A percentile compares a stretch with the other conserved stretches of the same genome.
These are phyloP conservation scores for Hermetia illucens DNA, from an alignment of 1,140 invertebrate species.

Conservation along the genomic window DNA sequence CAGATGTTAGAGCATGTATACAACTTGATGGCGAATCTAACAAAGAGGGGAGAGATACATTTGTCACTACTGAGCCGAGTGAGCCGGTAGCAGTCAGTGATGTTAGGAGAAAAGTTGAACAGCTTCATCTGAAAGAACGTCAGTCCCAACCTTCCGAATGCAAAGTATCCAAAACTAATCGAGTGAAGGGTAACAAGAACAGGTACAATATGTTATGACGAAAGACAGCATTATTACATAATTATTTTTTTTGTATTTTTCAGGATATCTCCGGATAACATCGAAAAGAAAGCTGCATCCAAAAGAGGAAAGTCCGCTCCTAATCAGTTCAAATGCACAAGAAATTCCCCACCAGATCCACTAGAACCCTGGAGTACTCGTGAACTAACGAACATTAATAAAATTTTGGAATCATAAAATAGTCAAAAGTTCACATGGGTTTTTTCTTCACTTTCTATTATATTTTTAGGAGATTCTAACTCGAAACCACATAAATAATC, in stretches of 20 bases:
- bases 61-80: too few species aligned
- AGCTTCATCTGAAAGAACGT: slow-evolving; percentile 25
- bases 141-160: too few species aligned
- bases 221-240: neutral
- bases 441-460: too few species aligned
- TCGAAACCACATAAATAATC: too few species aligned
- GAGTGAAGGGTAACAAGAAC: slow-evolving; percentile 19
- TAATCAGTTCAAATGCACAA: slow-evolving; percentile 19
- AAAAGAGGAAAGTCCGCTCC: slow-evolving; percentile 8
- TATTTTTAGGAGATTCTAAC: too few species aligned
- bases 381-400: slow-evolving; percentile 54
- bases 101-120: too few species aligned
- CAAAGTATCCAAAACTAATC: slow-evolving; percentile 22
- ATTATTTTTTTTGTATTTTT: slow-evolving; percentile 10
- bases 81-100: too few species aligned
- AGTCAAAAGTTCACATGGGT: too few species aligned
- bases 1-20: too few species aligned
- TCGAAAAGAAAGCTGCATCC: slow-evolving; percentile 1
- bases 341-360: slow-evolving; percentile 45
- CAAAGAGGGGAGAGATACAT: too few species aligned
- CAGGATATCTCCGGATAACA: slow-evolving; percentile 31
- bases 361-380: slow-evolving; percentile 58
- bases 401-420: slow-evolving; percentile 42
- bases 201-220: slow-evolving; percentile 25
- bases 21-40: too few species aligned